phyloP scores from a whole-genome alignment of 2,888 invertebrate species.

The Sericinus montela region DNA sequence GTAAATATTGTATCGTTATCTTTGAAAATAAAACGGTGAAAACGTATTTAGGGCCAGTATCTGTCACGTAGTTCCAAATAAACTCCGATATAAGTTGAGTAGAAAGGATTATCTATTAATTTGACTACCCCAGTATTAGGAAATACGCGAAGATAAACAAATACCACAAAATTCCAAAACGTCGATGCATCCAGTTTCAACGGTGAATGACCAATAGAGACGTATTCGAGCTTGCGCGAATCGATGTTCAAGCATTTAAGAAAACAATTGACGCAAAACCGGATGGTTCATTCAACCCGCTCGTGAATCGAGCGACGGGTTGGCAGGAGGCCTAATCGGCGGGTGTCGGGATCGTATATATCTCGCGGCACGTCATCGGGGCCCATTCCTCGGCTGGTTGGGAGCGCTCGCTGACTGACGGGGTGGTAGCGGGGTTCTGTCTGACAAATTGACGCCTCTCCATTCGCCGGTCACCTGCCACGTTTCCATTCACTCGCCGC shows the following conservation, averaged over 20 bases:
- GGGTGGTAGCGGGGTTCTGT: slow-evolving; percentile 54
- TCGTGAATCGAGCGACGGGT: slow-evolving; percentile 32
- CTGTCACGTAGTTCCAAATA: too few relatives aligned
- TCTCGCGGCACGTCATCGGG: slow-evolving; percentile 69
- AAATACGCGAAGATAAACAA: too few relatives aligned
- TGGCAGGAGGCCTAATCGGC: slow-evolving; percentile 75
- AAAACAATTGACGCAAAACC: slow-evolving; percentile 66
- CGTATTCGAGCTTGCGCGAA: slow-evolving; percentile 57
- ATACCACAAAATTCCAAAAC: too few relatives aligned
- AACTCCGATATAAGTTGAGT: too few relatives aligned
- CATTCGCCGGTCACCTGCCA: slow-evolving; percentile 35
- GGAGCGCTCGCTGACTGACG: slow-evolving; percentile 63
- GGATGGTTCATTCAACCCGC: slow-evolving; percentile 58
- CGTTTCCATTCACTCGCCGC: slow-evolving; percentile 28
- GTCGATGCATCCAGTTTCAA: slow-evolving; percentile 23
- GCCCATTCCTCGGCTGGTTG: slow-evolving; percentile 63
- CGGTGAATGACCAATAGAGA: slow-evolving; percentile 45
- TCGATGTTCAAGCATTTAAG: slow-evolving; percentile 54
- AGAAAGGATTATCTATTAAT: too few relatives aligned
- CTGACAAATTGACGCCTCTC: slow-evolving; percentile 73
- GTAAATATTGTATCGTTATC: too few relatives aligned
- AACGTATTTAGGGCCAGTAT: too few relatives aligned
- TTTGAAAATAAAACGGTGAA: too few relatives aligned
- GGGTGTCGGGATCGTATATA: slow-evolving; percentile 61
- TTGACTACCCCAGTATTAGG: too few relatives aligned